A percentile compares a stretch with the other conserved stretches of the same genome.
Conservation (phyloP, 2,797 vertebrate genomes). For the Eulemur coronatus region DNA sequence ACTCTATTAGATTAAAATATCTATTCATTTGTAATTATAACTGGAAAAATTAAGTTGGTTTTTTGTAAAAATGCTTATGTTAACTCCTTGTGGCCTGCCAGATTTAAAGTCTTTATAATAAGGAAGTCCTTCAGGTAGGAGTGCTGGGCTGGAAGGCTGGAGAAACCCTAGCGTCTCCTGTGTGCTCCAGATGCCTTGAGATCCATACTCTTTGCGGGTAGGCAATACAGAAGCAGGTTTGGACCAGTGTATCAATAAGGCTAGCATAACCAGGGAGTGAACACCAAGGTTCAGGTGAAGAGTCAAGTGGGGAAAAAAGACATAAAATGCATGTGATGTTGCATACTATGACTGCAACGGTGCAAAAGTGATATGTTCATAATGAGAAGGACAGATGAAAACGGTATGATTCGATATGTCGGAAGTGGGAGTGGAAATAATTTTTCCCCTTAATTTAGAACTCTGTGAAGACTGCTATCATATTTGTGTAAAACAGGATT, state of each 20-base stretch:
- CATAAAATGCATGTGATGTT: neutral
- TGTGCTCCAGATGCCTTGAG: neutral
- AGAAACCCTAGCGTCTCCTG: neutral
- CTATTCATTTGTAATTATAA: neutral
- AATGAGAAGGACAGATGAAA: neutral
- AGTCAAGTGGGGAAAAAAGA: neutral
- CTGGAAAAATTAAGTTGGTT: neutral
- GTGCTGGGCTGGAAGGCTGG: neutral
- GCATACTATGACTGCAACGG: neutral
- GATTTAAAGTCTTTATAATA: neutral
- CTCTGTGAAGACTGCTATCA: neutral
- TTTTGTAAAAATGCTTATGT: neutral
- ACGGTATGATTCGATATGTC: neutral
- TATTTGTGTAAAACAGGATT: neutral
- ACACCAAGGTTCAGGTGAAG: neutral
- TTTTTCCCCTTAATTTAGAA: neutral
- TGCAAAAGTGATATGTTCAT: neutral
- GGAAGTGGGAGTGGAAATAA: neutral
- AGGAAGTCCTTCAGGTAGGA: neutral
- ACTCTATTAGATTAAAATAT: neutral
- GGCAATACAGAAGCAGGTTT: neutral
- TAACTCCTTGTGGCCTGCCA: neutral
- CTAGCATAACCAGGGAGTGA: no score
- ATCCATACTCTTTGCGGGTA: neutral
- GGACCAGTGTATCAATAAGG: neutral